Base-by-base conservation (phyloP, 2,113 vertebrate genomes). In the Pachypanchax playfairii region DNA sequence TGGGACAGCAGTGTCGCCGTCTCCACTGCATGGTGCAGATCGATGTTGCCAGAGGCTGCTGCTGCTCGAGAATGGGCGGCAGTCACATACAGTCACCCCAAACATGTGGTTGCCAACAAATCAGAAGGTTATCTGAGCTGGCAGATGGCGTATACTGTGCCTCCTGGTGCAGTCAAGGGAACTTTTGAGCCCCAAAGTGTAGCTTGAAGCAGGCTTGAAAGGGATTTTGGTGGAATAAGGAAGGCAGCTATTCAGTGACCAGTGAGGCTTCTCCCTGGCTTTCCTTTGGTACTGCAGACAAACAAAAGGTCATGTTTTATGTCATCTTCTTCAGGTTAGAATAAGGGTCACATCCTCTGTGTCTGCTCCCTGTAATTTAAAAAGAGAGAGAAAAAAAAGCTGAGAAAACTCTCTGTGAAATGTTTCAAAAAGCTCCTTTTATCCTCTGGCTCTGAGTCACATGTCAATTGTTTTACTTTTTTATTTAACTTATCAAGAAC, bases 21-120 rank as follows among this genome's bases (percentile, higher is more conserved):
- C 96, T 93, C 96, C 96, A 97, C 96, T 96, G 96, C 97, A 99
- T 99, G 93, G 88, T 96, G 94, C 91, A 92, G 89, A 91, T 93
- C 25, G 92, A 53, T 92, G 70, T 73, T 9, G 74, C 61, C 50
- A 55, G 52, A 62, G 64, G 84, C 75, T 70, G 77, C 65, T 89
- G 80, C 78, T 90, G 88, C 94, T 93, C 64, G 65, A 77, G 73
- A 78, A 93, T 75, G 81, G 73, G 65, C 72, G 58, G 59, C 46
- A 55, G 75, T 92, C 80, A 87, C 69, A 77, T 68, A 58, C 48
- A 82, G 69, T 88, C 82, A 75, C 83, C 79, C 93, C 82, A 81
- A 87, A 87, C 89, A 90, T 88, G 87, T 90, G 87, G 80, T 80
- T 72, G 63, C 83, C 79, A 90, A 85, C 80, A 69, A 42, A 79